Conservation (phyloP, 2,113 vertebrate genomes). For the Coreoperca whiteheadi region DNA sequence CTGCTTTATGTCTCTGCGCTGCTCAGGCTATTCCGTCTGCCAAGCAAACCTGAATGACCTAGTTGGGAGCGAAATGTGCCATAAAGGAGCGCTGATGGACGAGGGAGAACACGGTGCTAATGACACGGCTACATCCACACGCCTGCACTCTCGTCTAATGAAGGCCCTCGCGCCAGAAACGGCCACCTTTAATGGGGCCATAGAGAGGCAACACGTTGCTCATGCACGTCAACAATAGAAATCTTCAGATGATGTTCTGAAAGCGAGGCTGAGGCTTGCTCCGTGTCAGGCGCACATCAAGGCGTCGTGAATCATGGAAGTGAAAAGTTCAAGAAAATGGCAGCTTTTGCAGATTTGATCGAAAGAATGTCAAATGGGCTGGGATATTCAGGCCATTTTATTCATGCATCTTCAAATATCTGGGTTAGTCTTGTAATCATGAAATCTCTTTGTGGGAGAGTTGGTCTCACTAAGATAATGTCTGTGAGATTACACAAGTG, state of each 20-base stretch:
- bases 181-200: conserved; percentile 49
- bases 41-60: conserved; percentile 62
- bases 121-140: conserved; percentile 53
- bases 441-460: conserved; percentile 65
- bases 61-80: conserved; percentile 71
- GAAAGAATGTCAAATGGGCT: conserved; percentile 51
- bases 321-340: conserved; percentile 64
- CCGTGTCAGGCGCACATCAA: conserved; percentile 34
- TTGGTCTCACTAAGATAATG: conserved; percentile 44
- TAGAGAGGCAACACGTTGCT: not conserved
- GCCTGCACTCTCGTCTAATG: conserved; percentile 49
- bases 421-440: conserved; percentile 71
- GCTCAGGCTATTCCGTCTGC: conserved; percentile 56
- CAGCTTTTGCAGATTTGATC: conserved; percentile 43
- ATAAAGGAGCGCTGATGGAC: conserved; percentile 66
- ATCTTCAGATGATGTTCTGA: conserved; percentile 21
- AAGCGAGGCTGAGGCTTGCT: not conserved
- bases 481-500: conserved; percentile 29
- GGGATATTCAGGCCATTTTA: conserved; percentile 45
- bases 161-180: conserved; percentile 41
- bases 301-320: not conserved
- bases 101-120: conserved; percentile 65
- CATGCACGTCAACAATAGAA: not conserved
- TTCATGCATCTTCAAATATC: conserved; percentile 49
- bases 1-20: conserved; percentile 22